These are phyloP conservation scores for Octodon degus DNA, from an alignment of 2,113 vertebrate genomes.

Conservation along the genomic window DNA sequence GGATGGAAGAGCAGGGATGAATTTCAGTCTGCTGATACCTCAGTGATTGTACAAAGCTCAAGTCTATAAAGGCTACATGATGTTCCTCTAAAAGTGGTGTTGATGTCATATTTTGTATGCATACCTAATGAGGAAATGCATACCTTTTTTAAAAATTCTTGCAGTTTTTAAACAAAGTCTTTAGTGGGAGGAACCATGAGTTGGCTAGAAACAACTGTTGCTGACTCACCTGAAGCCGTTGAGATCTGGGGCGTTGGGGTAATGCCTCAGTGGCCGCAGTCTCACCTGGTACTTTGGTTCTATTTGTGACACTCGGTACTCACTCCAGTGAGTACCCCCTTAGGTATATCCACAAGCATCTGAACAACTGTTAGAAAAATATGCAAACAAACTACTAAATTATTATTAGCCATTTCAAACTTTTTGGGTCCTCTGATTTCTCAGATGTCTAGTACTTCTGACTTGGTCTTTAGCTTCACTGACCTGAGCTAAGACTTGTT, in stretches of 20 bases:
- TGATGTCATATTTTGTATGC: not conserved
- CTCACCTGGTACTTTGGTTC: not conserved
- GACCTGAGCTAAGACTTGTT: not conserved
- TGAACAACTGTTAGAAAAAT: constrained; percentile 21
- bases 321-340: not conserved
- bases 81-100: not conserved
- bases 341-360: not conserved
- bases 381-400: not conserved
- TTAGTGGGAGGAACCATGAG: not conserved
- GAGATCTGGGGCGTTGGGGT: not conserved
- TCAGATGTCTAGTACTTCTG: not conserved
- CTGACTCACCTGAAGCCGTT: not conserved
- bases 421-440: constrained; percentile 19
- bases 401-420: not conserved
- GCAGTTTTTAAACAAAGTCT: constrained; percentile 26
- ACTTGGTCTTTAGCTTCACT: not conserved
- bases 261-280: not conserved
- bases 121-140: not conserved
- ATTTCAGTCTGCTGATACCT: not conserved
- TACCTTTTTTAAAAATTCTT: constrained; percentile 9
- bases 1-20: not conserved
- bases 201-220: not conserved
- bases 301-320: not conserved
- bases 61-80: not conserved
- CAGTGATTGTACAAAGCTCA: not conserved